Evolutionary conservation across 2,113 vertebrate genomes (phyloP).

Genomic region (Zootoca vivipara): DNA sequence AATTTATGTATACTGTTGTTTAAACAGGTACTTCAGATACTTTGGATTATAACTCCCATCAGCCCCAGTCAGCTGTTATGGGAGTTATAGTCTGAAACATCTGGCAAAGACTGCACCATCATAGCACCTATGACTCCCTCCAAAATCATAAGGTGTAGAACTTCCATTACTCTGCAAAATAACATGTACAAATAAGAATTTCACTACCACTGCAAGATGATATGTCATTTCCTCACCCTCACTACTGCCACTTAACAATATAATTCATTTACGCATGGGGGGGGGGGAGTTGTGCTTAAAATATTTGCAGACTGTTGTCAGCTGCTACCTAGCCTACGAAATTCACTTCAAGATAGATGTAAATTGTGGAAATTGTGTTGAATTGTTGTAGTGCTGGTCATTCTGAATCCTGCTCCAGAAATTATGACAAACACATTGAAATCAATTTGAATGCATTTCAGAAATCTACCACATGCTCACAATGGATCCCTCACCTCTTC

Average conservation of each 20-base stretch:
- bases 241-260: no score
- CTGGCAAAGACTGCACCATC: not conserved
- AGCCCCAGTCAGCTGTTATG: no score
- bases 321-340: not conserved
- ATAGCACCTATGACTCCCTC: not conserved
- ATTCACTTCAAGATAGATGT: not conserved
- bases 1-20: not conserved
- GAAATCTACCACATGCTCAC: not conserved
- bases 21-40: not conserved
- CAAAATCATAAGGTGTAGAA: not conserved
- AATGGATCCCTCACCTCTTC: not conserved
- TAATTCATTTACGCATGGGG: not conserved
- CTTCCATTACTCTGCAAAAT: not conserved
- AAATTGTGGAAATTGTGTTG: not conserved
- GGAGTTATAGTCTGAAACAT: no score
- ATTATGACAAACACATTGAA: not conserved
- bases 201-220: not conserved
- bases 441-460: not conserved
- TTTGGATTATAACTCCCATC: not conserved
- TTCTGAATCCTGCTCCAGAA: not conserved
- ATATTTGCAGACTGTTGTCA: not conserved
- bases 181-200: not conserved
- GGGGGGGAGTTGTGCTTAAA: not conserved
- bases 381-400: not conserved
- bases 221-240: not conserved